Conservation (phyloP, 2,888 invertebrate species). For the Apoda limacodes region DNA sequence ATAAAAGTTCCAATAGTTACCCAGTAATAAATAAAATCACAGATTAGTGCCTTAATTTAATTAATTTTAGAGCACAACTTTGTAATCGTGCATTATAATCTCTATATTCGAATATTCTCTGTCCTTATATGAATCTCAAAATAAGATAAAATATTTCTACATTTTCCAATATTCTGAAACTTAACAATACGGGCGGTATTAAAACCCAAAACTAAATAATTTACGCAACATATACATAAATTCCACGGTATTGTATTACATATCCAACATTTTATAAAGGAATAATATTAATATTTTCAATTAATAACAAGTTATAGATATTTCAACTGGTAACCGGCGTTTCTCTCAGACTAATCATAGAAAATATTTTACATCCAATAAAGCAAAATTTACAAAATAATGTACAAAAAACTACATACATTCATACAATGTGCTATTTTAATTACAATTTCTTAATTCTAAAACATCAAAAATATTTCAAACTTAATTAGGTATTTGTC, state of each 20-base stretch:
- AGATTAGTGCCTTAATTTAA: conserved; percentile 60
- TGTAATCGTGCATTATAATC: conserved; percentile 24
- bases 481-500: conserved; percentile 29
- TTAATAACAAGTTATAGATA: conserved; percentile 69
- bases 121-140: conserved; percentile 46
- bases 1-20: conserved; percentile 33
- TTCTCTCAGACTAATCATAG: conserved; percentile 61
- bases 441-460: conserved; percentile 35
- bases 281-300: conserved; percentile 58
- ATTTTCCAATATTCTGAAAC: conserved; percentile 58
- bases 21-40: conserved; percentile 67
- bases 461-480: conserved; percentile 59
- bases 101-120: conserved; percentile 30
- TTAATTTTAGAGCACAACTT: conserved; percentile 40
- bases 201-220: conserved; percentile 48
- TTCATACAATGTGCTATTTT: conserved; percentile 40
- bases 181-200: conserved; percentile 44
- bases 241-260: conserved; percentile 19
- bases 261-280: conserved; percentile 60
- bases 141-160: conserved; percentile 36
- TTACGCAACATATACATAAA: conserved; percentile 51
- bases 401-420: conserved; percentile 51
- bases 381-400: conserved; percentile 60
- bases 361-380: conserved; percentile 59
- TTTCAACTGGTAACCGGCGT: conserved; percentile 70